A percentile compares a stretch with the other conserved stretches of the same genome.
phyloP scores from a whole-genome alignment of 2,797 vertebrate species.

The Chelon labrosus region DNA sequence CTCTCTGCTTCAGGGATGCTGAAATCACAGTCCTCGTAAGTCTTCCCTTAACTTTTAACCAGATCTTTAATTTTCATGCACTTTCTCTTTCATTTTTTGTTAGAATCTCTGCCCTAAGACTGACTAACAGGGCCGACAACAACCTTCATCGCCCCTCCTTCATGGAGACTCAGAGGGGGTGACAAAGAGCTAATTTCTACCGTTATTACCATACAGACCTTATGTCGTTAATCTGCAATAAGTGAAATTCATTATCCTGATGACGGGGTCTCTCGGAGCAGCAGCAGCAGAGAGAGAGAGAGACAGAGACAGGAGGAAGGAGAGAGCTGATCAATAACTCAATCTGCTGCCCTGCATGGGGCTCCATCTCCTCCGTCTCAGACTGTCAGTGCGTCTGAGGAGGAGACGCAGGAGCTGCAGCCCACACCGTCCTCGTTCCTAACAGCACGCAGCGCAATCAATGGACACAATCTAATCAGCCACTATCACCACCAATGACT shows the following conservation, averaged over 20 bases:
- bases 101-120: slow-evolving; percentile 60
- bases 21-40: slow-evolving; percentile 77
- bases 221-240: slow-evolving; percentile 82
- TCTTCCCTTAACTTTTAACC: slow-evolving; percentile 68
- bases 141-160: slow-evolving; percentile 64
- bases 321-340: slow-evolving; percentile 83
- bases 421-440: slow-evolving; percentile 61
- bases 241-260: slow-evolving; percentile 84
- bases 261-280: slow-evolving; percentile 76
- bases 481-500: slow-evolving; percentile 81
- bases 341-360: slow-evolving; percentile 80
- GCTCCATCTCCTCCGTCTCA: slow-evolving; percentile 76
- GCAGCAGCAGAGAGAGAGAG: slow-evolving; percentile 58
- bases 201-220: slow-evolving; percentile 79
- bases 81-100: slow-evolving; percentile 49
- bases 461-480: slow-evolving; percentile 85
- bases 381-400: slow-evolving; percentile 71
- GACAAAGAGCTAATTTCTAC: slow-evolving; percentile 81
- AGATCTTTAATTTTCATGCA: slow-evolving; percentile 62
- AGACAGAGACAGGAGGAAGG: slow-evolving; percentile 66
- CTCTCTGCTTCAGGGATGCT: slow-evolving; percentile 53
- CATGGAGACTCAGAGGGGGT: slow-evolving; percentile 70
- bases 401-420: slow-evolving; percentile 62
- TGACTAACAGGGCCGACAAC: slow-evolving; percentile 48
- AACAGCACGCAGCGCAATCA: slow-evolving; percentile 77